Conservation (phyloP, 2,113 vertebrate genomes). For the Corythornis vintsioides region DNA sequence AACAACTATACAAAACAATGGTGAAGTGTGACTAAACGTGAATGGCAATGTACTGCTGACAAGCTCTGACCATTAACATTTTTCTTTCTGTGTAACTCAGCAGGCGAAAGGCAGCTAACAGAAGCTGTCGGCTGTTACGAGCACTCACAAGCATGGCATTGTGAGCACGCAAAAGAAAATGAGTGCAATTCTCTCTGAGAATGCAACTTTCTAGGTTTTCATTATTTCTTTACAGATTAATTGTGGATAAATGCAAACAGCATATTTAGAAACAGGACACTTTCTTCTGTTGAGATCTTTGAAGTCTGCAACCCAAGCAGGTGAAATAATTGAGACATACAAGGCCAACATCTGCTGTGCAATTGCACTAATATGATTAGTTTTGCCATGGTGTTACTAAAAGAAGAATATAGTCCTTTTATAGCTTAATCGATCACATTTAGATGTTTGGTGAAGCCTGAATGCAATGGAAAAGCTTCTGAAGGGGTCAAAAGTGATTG, state of each 20-base stretch:
- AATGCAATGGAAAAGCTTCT: constrained; percentile 23
- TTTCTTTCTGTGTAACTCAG: constrained; percentile 68
- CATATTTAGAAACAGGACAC: constrained; percentile 20
- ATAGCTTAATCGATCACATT: constrained; percentile 29
- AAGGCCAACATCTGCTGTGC: constrained; percentile 15
- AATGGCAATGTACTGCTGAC: constrained; percentile 64
- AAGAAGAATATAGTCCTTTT: constrained; percentile 25
- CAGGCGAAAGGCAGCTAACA: constrained; percentile 64
- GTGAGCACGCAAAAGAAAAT: not conserved
- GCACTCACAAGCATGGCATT: constrained; percentile 55
- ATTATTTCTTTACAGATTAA: constrained; percentile 32
- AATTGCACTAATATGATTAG: constrained; percentile 24
- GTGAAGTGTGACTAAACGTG: constrained; percentile 69
- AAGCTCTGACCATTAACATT: constrained; percentile 70
- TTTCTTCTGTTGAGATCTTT: not conserved
- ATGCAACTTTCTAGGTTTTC: constrained; percentile 10
- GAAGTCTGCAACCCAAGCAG: constrained; percentile 2
- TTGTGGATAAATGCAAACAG: not conserved
- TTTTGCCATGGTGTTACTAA: constrained; percentile 39
- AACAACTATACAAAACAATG: constrained; percentile 67
- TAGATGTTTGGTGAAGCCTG: constrained; percentile 12
- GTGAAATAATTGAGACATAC: constrained; percentile 59
- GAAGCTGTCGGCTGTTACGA: constrained; percentile 48
- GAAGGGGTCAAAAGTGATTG: not conserved
- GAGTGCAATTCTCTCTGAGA: constrained; percentile 1